Evolutionary conservation across 1,140 invertebrate species (phyloP), one percentile per base, ranked within the genome.

Genomic region (Drosophila eugracilis): DNA sequence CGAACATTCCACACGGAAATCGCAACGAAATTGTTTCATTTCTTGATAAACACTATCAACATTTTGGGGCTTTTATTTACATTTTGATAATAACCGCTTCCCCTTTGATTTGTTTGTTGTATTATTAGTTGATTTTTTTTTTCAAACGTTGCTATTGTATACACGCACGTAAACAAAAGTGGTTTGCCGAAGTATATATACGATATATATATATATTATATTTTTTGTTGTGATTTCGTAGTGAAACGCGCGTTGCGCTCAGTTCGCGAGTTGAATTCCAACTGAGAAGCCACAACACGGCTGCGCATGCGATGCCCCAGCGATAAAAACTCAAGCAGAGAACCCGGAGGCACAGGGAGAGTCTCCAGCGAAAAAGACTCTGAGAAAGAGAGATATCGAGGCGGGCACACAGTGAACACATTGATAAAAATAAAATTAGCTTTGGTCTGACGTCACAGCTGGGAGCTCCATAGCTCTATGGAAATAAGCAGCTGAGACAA

Each of bases 221-320:
- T n/a, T n/a, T n/a, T n/a, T n/a, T n/a, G n/a, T n/a, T n/a, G n/a
- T n/a, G n/a, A n/a, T 28, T 32, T 28, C 26, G 41, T n/a, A 34
- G 44, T 49, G 54, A 65, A 76, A 17, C 26, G 41, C 62, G 69
- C 54, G 69, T 65, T 75, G 83, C 48, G 63, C 44, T 86, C 63
- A 41, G 50, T 39, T 63, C 55, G 78, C 77, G 36, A 54, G 69
- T 71, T 52, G 32, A 66, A 88, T 57, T 57, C 14, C 60, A 88
- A 86, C 73, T 86, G 78, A 77, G 79, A 70, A 66, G 59, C 69
- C 42, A 9, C 37, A 81, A 73, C n/a, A n/a, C 62, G 57, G 80
- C 14, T 63, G 81, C 81, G 83, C 83, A 75, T 88, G 81, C 83
- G 81, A 88, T 49, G 58, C 76, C 76, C 54, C 58, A 50, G 45